Evolutionary conservation across 2,888 invertebrate genomes (phyloP), one percentile per base, ranked within the genome.

Genomic region (Lepidochitona cinerea): DNA sequence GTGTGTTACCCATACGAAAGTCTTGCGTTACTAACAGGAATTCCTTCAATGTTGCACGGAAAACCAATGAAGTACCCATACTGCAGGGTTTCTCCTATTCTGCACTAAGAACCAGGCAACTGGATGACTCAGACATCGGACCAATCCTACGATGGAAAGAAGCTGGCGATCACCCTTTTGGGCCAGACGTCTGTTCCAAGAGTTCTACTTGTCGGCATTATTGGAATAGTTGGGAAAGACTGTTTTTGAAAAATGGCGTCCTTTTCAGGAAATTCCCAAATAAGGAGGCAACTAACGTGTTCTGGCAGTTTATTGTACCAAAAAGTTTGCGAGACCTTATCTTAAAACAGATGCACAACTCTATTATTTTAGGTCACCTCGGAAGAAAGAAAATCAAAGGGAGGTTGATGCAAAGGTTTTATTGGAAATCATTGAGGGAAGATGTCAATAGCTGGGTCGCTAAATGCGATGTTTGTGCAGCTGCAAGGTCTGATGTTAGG

Each of bases 381-480:
- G n/a, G n/a, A n/a, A n/a, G n/a, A n/a, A n/a, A n/a, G n/a, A n/a
- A n/a, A n/a, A n/a, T n/a, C n/a, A n/a, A 49, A 9, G 70, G 37
- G 6, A 37, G 68, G 14, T 26, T 73, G 4, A 37, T 36, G 12
- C 18, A 41, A 14, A 54, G 69, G 37, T 72, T 73, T 26, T 77
- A 73, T 37, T 77, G 73, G 77, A 64, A 41, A 52, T n/a, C n/a
- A n/a, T n/a, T n/a, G n/a, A n/a, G n/a, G n/a, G n/a, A n/a, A n/a
- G n/a, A n/a, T n/a, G n/a, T 75, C 5, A 29, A 29, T 26, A 67
- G 33, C 54, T 70, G 36, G 36, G 54, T 53, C 26, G 33, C 54
- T n/a, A 53, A 14, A 14, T 75, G 77, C 52, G 18, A 26, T 23
- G 32, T 37, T 23, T 77, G 75, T 64, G 53, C 64, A 23, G 32